Conservation (phyloP, 2,888 invertebrate genomes). For the Brachyptera putata region DNA sequence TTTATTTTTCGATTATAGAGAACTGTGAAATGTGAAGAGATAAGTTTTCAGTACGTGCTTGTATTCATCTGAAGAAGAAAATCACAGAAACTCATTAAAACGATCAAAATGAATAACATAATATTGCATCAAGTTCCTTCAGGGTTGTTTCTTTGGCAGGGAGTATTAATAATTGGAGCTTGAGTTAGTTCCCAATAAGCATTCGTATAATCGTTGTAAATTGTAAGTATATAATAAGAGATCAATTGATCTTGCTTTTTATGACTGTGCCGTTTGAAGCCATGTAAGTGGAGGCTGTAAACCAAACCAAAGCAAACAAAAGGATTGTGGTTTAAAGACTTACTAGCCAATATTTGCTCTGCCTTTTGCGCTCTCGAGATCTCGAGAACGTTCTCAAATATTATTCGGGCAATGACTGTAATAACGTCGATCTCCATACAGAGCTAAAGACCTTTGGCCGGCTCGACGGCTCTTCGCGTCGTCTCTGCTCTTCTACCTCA, state of each 20-base stretch:
- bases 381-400: too few species aligned
- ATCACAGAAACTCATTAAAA: not conserved
- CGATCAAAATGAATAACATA: not conserved
- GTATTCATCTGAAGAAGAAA: not conserved
- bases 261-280: constrained; percentile 12
- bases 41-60: not conserved
- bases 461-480: constrained; percentile 9
- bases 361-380: not conserved
- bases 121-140: not conserved
- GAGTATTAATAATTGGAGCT: not conserved
- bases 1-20: too few species aligned
- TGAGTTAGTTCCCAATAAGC: not conserved
- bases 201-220: not conserved
- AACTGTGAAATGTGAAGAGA: not conserved
- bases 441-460: too few species aligned
- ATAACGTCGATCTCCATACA: too few species aligned
- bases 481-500: constrained; percentile 5
- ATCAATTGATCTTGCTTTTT: constrained; percentile 13
- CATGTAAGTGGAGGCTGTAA: constrained; percentile 15
- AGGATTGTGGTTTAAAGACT: not conserved
- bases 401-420: too few species aligned
- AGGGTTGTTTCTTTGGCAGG: not conserved
- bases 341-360: not conserved
- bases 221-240: too few species aligned
- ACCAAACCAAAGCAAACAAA: not conserved